A percentile compares a stretch with the other conserved stretches of the same genome.
Conservation (phyloP, 2,113 vertebrate genomes). For the Gallinago media region DNA sequence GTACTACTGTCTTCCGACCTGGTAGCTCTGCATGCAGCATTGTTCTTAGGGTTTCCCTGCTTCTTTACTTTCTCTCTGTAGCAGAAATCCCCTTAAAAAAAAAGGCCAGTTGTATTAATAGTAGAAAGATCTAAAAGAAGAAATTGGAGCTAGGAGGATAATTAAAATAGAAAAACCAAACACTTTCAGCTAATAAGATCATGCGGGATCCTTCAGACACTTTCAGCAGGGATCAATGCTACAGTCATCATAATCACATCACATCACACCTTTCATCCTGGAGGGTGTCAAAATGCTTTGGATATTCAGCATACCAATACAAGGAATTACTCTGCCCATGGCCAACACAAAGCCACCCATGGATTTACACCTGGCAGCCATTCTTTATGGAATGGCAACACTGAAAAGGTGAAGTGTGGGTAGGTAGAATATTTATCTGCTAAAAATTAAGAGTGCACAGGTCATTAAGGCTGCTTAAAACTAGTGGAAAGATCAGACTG, state of each 20-base stretch:
- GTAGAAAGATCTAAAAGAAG: background rate
- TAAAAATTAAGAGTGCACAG: background rate
- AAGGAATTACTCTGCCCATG: background rate
- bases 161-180: constrained; percentile 8
- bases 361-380: background rate
- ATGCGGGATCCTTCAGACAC: background rate
- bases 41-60: background rate
- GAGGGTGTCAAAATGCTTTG: background rate
- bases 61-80: background rate
- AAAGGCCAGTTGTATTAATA: background rate
- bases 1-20: background rate
- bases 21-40: background rate
- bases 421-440: background rate
- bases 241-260: background rate
- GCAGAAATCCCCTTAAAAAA: background rate
- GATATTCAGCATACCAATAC: background rate
- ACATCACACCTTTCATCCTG: background rate
- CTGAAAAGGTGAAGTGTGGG: background rate
- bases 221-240: background rate
- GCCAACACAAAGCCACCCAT: background rate
- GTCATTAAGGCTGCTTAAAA: background rate
- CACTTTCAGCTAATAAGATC: background rate
- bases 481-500: background rate
- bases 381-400: background rate
- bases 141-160: background rate